Evolutionary conservation across 1,140 invertebrate genomes (phyloP).

Genomic region (Teleopsis dalmanni): DNA sequence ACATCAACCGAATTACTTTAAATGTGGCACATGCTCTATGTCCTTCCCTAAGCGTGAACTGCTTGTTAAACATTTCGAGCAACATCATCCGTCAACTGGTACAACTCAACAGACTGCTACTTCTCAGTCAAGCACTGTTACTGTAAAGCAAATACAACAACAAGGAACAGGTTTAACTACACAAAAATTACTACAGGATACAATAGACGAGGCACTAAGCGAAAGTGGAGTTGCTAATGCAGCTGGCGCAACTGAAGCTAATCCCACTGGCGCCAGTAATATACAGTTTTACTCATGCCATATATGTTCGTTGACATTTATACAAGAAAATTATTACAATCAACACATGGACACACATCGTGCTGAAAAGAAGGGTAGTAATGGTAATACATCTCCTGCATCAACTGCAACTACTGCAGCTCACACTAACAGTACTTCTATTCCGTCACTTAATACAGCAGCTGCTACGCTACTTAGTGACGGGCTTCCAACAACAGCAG

Average conservation of each 20-base stretch:
- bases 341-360: slow-evolving; percentile 44
- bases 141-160: neutral
- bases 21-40: slow-evolving; percentile 41
- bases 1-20: slow-evolving; percentile 41
- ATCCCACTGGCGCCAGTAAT: slow-evolving; percentile 21
- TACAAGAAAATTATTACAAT: slow-evolving; percentile 43
- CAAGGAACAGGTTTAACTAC: slow-evolving; percentile 22
- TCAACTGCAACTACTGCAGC: slow-evolving; percentile 10
- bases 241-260: slow-evolving; percentile 7
- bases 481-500: slow-evolving; percentile 11
- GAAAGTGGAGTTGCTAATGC: slow-evolving; percentile 26
- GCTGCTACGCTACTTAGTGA: slow-evolving; percentile 35
- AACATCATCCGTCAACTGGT: slow-evolving; percentile 39
- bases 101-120: slow-evolving; percentile 39
- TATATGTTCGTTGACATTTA: slow-evolving; percentile 42
- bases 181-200: slow-evolving; percentile 41
- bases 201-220: slow-evolving; percentile 42
- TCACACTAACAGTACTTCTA: neutral
- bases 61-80: slow-evolving; percentile 39
- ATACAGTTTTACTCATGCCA: slow-evolving; percentile 44
- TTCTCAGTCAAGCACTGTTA: slow-evolving; percentile 20
- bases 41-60: slow-evolving; percentile 39
- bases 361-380: slow-evolving; percentile 27
- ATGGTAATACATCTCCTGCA: slow-evolving; percentile 15
- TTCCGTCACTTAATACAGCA: slow-evolving; percentile 3